phyloP scores from a whole-genome alignment of 2,888 invertebrate species.

The Helleia helle region DNA sequence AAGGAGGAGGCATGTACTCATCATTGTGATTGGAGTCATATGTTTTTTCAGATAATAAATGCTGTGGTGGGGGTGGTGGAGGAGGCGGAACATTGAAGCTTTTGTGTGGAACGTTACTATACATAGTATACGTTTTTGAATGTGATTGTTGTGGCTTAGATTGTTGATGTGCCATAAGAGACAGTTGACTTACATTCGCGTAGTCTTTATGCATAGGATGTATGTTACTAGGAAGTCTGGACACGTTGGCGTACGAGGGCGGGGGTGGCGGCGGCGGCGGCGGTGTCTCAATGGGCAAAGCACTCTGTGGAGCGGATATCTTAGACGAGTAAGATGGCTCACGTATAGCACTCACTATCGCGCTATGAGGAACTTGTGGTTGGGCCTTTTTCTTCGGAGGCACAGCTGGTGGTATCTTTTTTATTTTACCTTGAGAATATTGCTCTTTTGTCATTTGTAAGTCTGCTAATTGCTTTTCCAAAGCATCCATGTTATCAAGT shows the following conservation, averaged over 20 bases:
- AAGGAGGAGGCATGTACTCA: conserved; percentile 86
- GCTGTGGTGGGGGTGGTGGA: conserved; percentile 53
- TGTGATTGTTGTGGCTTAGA: conserved; percentile 29
- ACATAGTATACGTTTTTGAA: conserved; percentile 53
- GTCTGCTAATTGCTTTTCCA: conserved; percentile 81
- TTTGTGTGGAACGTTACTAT: conserved; percentile 70
- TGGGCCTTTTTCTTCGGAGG: conserved; percentile 84
- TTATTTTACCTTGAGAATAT: conserved; percentile 38
- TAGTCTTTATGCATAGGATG: conserved; percentile 41
- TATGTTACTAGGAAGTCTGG: conserved; percentile 24
- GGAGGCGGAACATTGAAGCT: conserved; percentile 69
- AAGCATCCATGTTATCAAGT: conserved; percentile 73
- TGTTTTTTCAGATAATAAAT: conserved; percentile 52
- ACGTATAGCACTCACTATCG: conserved; percentile 77
- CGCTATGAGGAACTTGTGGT: conserved; percentile 84
- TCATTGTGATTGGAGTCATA: conserved; percentile 68
- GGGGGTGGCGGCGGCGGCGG: conserved; percentile 37
- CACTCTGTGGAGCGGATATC: conserved; percentile 51
- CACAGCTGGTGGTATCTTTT: conserved; percentile 84
- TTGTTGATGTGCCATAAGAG: conserved; percentile 31
- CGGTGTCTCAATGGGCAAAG: conserved; percentile 13
- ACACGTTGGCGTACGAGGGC: conserved; percentile 37
- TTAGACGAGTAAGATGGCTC: conserved; percentile 83
- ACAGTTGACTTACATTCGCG: conserved; percentile 43
- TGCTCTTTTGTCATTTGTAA: conserved; percentile 74